Conservation (phyloP, 2,888 invertebrate species). For the Mythimna vitellina region DNA sequence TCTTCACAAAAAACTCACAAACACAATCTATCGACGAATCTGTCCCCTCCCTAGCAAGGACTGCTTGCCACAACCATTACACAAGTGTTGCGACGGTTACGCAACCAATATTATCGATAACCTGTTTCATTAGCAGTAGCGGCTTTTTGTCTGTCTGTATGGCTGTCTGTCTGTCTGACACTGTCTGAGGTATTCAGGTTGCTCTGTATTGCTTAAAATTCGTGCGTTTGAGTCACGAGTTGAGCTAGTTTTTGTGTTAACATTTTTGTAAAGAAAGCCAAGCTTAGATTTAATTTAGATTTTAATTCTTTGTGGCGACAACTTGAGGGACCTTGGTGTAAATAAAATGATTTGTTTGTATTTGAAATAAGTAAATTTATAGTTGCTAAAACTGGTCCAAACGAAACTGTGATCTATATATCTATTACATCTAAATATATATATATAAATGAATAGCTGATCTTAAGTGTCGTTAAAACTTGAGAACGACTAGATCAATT, state of each 20-base stretch:
- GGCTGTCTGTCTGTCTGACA: slow-evolving; percentile 41
- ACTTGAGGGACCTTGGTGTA: slow-evolving; percentile 1
- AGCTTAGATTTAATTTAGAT: not conserved
- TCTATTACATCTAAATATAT: too few species aligned
- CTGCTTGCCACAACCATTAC: slow-evolving; percentile 44
- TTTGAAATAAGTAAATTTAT: not conserved
- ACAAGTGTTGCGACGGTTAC: slow-evolving; percentile 43
- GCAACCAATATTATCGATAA: slow-evolving; percentile 53
- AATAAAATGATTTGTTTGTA: not conserved
- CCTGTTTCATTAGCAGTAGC: slow-evolving; percentile 35
- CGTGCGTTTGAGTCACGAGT: slow-evolving; percentile 45
- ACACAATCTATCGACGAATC: slow-evolving; percentile 23
- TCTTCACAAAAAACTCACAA: too few species aligned
- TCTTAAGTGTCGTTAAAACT: too few species aligned
- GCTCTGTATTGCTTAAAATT: slow-evolving; percentile 39
- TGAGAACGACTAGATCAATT: too few species aligned
- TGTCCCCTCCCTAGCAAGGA: slow-evolving; percentile 44
- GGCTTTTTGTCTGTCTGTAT: slow-evolving; percentile 40
- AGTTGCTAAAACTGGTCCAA: not conserved
- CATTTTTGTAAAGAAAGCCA: slow-evolving; percentile 19
- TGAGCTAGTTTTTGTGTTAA: slow-evolving; percentile 21
- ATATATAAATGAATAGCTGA: too few species aligned
- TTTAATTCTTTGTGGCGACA: slow-evolving; percentile 22
- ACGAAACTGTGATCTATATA: not conserved
- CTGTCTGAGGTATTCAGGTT: slow-evolving; percentile 46